phyloP scores from a whole-genome alignment of 2,113 vertebrate species.

The Odocoileus virginianus region DNA sequence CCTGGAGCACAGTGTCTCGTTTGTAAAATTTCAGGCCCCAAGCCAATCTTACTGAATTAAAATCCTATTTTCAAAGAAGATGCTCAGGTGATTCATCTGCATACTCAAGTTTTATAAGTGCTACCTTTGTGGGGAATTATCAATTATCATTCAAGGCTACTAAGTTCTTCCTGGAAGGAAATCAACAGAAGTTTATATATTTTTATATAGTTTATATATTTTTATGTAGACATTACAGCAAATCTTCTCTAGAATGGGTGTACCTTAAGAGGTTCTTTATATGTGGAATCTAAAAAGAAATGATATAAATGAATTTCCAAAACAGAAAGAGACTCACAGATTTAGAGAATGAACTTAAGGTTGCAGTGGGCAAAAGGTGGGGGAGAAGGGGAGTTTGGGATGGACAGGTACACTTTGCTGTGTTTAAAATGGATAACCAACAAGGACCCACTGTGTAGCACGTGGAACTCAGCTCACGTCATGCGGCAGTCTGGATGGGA shows the following conservation, averaged over 20 bases:
- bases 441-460: background rate
- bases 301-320: background rate
- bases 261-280: background rate
- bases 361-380: background rate
- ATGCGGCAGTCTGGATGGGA: background rate
- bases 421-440: background rate
- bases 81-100: background rate
- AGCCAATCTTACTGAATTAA: background rate
- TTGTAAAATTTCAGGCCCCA: background rate
- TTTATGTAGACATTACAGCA: background rate
- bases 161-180: background rate
- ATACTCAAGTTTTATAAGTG: background rate
- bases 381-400: background rate
- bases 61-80: background rate
- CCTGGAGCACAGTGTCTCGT: too few species aligned
- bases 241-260: background rate
- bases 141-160: background rate
- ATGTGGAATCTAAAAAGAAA: background rate
- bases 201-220: background rate
- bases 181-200: background rate
- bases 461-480: background rate
- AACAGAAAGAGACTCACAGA: background rate
- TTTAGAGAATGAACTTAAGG: background rate
- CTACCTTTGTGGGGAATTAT: background rate
- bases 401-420: background rate